phyloP scores from a whole-genome alignment of 2,113 vertebrate species.

The Pseudopodoces humilis region DNA sequence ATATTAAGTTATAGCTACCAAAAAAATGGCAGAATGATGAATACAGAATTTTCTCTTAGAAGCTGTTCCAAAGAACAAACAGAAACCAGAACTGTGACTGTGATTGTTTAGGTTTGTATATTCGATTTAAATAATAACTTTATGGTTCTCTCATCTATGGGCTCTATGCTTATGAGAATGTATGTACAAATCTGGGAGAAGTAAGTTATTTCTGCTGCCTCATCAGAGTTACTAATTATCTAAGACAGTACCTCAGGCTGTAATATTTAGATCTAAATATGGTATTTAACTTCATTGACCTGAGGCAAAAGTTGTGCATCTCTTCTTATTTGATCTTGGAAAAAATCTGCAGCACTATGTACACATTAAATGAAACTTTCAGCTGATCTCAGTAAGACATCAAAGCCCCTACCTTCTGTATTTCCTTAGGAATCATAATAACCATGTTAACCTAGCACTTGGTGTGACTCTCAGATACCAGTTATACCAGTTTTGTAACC shows the following conservation, averaged over 20 bases:
- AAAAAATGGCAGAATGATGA: not conserved
- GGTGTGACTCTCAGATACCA: not conserved
- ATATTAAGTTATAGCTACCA: not conserved
- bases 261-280: not conserved
- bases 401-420: not conserved
- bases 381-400: not conserved
- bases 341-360: not conserved
- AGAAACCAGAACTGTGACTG: not conserved
- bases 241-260: not conserved
- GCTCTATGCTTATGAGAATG: not conserved
- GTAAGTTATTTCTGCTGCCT: not conserved
- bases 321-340: not conserved
- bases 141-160: not conserved
- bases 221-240: not conserved
- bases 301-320: not conserved
- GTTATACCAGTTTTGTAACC: not conserved
- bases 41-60: not conserved
- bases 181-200: not conserved
- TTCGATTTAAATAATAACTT: not conserved
- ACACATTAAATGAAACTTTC: not conserved
- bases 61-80: not conserved
- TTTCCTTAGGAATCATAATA: not conserved
- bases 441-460: not conserved
- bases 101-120: not conserved
- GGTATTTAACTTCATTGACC: not conserved